A percentile compares a stretch with the other conserved stretches of the same genome.
phyloP scores from a whole-genome alignment of 2,797 vertebrate genomes.

The Microctenopoma lineatum region DNA sequence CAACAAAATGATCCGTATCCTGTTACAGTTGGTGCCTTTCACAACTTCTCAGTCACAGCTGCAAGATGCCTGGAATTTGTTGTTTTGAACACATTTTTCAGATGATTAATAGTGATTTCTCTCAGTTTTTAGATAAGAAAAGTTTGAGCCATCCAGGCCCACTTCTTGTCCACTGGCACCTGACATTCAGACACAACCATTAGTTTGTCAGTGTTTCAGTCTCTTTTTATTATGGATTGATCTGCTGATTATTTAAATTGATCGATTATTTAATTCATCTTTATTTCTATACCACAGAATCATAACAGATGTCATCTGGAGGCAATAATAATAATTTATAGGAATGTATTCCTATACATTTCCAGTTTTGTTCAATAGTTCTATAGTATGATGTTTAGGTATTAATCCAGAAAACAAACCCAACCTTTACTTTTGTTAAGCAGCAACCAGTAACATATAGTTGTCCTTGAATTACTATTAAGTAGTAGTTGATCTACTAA shows the following conservation, averaged over 20 bases:
- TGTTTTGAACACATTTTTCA: not conserved
- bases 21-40: not conserved
- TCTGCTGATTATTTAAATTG: not conserved
- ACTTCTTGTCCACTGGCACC: not conserved
- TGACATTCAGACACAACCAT: not conserved
- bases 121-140: not conserved
- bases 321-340: no score
- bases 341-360: no score
- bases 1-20: constrained; percentile 17
- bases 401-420: not conserved
- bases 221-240: not conserved
- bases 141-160: not conserved
- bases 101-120: no score
- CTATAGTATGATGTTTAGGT: not conserved
- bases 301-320: no score
- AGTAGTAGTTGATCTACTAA: not conserved
- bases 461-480: not conserved
- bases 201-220: not conserved
- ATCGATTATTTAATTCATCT: not conserved
- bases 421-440: not conserved
- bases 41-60: not conserved
- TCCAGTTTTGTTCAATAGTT: not conserved
- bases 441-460: not conserved
- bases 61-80: not conserved
- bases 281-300: no score